Evolutionary conservation across 2,888 invertebrate species (phyloP), one percentile per base, ranked within the genome.

Genomic region (Heliconius charithonia): DNA sequence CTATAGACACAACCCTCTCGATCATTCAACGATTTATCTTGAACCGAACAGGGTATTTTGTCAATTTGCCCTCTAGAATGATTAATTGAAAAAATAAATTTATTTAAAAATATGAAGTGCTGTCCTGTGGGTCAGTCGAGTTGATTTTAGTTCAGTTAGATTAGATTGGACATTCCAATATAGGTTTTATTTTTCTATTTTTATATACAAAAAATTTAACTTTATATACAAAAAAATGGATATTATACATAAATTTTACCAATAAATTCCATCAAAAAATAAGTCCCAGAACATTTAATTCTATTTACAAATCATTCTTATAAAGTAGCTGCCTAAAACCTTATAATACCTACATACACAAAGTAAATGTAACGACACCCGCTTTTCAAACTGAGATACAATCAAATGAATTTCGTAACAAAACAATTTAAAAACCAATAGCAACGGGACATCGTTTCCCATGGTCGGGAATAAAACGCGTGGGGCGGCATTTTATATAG

Each of bases 401-500:
- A 76, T 76, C 77, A 59, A 71, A 77, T 63, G 27, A 27, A 80
- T 80, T 80, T 80, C 80, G 71, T 79, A 80, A 82, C 71, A 78
- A 77, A 80, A 78, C 76, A 80, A 77, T 72, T 79, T 83, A 83
- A 85, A 85, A 85, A 83, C 84, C 84, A 83, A 85, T 85, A 85
- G 82, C 87, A 86, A 86, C 87, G 87, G 87, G 86, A 88, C 85
- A 89, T 86, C 87, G 86, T 88, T 89, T 90, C 91, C 90, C 91
- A 89, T 89, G 89, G 87, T 80, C 89, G 88, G 91, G 90, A 89
- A 86, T 86, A 86, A 88, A 83, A 85, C 86, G 93, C 92, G 93
- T 93, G 94, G 93, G 94, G 94, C 92, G 92, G 89, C 88, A 87
- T 92, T 93, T 92, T 93, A 92, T 88, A 90, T 93, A 93, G 89